A percentile compares a stretch with the other conserved stretches of the same genome.
These are phyloP conservation scores for Phrynocephalus forsythii DNA, from an alignment of 2,797 vertebrate species.

Conservation along the genomic window DNA sequence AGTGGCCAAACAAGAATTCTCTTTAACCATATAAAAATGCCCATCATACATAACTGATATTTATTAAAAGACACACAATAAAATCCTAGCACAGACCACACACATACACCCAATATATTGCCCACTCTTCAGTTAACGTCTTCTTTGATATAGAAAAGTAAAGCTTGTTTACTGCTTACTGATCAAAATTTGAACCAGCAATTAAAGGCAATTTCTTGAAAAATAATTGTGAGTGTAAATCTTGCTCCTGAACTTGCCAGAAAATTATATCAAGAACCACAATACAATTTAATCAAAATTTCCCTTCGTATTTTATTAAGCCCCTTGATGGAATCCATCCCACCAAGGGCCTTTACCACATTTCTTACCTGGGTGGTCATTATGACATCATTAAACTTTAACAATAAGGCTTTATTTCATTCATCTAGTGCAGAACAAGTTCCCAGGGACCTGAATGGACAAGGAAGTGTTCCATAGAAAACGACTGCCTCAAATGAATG, in stretches of 20 bases:
- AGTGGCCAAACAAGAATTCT: conserved; percentile 48
- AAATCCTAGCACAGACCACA: background rate
- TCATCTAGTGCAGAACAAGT: conserved; percentile 21
- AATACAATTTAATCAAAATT: background rate
- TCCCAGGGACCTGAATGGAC: conserved; percentile 14
- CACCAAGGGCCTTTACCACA: background rate
- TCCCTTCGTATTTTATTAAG: conserved; percentile 21
- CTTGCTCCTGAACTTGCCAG: background rate
- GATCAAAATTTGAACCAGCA: background rate
- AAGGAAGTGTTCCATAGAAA: conserved; percentile 18
- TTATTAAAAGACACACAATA: conserved; percentile 25
- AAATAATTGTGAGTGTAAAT: conserved; percentile 18
- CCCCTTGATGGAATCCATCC: background rate
- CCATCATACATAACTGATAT: background rate
- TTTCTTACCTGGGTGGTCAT: conserved; percentile 31
- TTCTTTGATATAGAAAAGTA: background rate
- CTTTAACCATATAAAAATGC: conserved; percentile 39
- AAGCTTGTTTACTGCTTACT: background rate
- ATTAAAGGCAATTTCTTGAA: background rate
- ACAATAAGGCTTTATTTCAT: conserved; percentile 19
- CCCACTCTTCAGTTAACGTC: conserved; percentile 19
- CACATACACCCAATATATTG: background rate
- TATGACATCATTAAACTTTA: conserved; percentile 25
- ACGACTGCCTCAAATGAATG: conserved; percentile 26
- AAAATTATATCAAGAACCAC: background rate